These are phyloP conservation scores for Tauraco hartlaubi DNA, from an alignment of 2,797 vertebrate genomes.

Conservation along the genomic window DNA sequence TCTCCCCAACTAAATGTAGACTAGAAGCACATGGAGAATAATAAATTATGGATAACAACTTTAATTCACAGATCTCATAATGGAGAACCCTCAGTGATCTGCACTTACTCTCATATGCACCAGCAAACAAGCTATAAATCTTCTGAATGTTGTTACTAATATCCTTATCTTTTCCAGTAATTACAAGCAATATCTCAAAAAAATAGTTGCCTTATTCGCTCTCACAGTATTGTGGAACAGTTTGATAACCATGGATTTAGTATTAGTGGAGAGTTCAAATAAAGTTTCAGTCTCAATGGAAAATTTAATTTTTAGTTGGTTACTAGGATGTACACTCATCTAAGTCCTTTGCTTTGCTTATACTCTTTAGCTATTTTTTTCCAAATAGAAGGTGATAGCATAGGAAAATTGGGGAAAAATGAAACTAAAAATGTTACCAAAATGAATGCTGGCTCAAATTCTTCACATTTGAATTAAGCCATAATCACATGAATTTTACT, in stretches of 20 bases:
- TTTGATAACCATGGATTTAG: slow-evolving; percentile 48
- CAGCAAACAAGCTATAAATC: slow-evolving; percentile 66
- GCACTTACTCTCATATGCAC: slow-evolving; percentile 46
- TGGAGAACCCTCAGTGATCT: slow-evolving; percentile 41
- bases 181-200: slow-evolving; percentile 66
- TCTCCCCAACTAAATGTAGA: slow-evolving; percentile 1
- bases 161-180: slow-evolving; percentile 55
- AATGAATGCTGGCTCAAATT: neutral
- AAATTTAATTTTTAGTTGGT: neutral
- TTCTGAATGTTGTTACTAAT: slow-evolving; percentile 57
- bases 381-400: neutral
- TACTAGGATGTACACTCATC: neutral
- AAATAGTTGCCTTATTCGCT: slow-evolving; percentile 18
- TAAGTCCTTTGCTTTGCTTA: neutral
- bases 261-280: slow-evolving; percentile 29
- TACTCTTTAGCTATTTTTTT: neutral
- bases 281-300: slow-evolving; percentile 30
- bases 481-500: neutral
- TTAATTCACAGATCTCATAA: slow-evolving; percentile 59
- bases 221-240: neutral
- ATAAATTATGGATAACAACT: slow-evolving; percentile 35
- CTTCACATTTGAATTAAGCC: neutral
- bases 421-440: neutral
- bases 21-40: slow-evolving; percentile 37
- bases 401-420: neutral